Base-by-base conservation (phyloP, 53 echinoderm and acorn worm genomes). In the Actinopyga echinites region DNA sequence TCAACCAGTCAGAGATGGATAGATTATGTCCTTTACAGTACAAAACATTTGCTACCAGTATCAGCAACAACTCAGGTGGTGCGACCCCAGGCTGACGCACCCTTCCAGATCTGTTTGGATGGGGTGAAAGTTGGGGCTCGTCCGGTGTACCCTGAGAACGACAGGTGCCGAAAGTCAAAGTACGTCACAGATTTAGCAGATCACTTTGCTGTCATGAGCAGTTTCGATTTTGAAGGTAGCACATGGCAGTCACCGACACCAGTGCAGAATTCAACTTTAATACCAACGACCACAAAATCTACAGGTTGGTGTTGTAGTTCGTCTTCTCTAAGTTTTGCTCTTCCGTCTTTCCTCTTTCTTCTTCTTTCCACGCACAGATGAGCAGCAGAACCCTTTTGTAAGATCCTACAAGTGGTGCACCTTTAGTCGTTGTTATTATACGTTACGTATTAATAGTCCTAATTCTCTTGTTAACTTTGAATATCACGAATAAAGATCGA, bases 1-100 rank as follows among this genome's bases (percentile, higher is more conserved):
- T 12, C 37, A 24, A 58, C 87, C 32, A 92, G 74, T 64, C 56
- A 90, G 44, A 54, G 30, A 0, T 95, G 88, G 87, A 29, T 95
- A 34, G 95, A 95, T 84, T 95, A 95, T 55, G 89, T 85, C 19
- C 78, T 95, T 9, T 84, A 64, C 64, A 93, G 93, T 80, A 84
- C 83, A 8, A 60, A 58, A 7, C 93, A 95, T 54, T 55, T 86
- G 59, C 88, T 84, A 40, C 95, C 95, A 5, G 20, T 19, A 4
- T 53, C 57, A 13, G 68, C 91, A 30, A 86, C 82, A 17, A 65
- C 73, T 22, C 57, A 91, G 44, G 86, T 92, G 8, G 35, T 95
- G 3, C 83, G 90, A 8, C 92, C 87, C 24, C 66, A 35, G 2
- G 69, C 79, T 44, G 34, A 56, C 8, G 30, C 66, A 9, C 84